Conservation (phyloP, 1,140 invertebrate genomes). For the Brachystomella parvula region DNA sequence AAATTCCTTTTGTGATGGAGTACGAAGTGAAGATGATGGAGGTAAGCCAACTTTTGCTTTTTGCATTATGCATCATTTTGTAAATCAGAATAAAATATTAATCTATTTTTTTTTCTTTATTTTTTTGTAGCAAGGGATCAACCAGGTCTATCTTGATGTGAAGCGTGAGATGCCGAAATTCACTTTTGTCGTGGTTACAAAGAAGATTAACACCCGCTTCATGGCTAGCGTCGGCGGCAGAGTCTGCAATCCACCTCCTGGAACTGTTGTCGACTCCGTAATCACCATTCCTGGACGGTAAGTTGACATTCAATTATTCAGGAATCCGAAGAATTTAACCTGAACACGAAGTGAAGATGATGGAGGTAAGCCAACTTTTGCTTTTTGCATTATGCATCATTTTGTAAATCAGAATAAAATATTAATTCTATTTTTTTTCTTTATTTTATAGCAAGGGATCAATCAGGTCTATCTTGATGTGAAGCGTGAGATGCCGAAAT, state of each 20-base stretch:
- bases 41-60: conserved; percentile 7
- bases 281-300: conserved; percentile 59
- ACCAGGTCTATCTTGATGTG: conserved; percentile 27
- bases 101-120: neutral
- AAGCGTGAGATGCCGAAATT: conserved; percentile 46
- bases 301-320: too few relatives aligned
- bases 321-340: too few relatives aligned
- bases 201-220: conserved; percentile 72
- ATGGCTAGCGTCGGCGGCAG: conserved; percentile 46
- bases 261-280: conserved; percentile 69
- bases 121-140: conserved; percentile 12
- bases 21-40: conserved; percentile 57
- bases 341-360: conserved; percentile 61
- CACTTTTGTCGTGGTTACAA: conserved; percentile 23
- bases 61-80: neutral
- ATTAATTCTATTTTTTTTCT: neutral
- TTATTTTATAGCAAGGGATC: conserved; percentile 52
- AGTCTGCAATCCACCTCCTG: conserved; percentile 68
- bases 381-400: neutral
- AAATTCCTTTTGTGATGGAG: conserved; percentile 41
- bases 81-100: neutral
- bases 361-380: conserved; percentile 16
- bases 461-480: conserved; percentile 49
- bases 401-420: neutral
- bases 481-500: conserved; percentile 55